Evolutionary conservation across 1,140 invertebrate genomes (phyloP).

Genomic region (Pararge aegeria): DNA sequence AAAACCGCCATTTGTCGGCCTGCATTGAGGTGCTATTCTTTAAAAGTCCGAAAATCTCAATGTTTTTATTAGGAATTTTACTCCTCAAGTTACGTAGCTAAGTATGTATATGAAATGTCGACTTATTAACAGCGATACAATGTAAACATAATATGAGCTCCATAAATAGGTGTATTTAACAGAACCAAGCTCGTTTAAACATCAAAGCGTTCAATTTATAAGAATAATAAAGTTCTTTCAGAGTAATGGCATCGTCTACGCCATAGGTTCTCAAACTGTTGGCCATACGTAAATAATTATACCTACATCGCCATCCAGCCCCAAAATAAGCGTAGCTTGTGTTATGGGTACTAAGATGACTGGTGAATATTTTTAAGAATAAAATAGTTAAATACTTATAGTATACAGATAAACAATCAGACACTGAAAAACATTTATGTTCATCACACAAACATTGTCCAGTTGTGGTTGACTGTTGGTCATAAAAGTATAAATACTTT

Average conservation of each 20-base stretch:
- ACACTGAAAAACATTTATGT: too few relatives aligned
- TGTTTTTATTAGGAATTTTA: background rate
- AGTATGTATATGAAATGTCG: background rate
- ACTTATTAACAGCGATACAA: background rate
- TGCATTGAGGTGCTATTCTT: background rate
- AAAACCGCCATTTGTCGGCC: too few relatives aligned
- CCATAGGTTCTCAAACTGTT: conserved; percentile 1
- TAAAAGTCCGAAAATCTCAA: background rate
- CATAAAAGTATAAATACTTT: too few relatives aligned
- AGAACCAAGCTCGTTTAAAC: background rate
- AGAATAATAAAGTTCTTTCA: conserved; percentile 5
- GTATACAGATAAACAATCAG: too few relatives aligned
- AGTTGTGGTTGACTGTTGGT: too few relatives aligned
- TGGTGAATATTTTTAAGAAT: too few relatives aligned
- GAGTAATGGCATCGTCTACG: conserved; percentile 2
- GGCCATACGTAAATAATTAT: too few relatives aligned
- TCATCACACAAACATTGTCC: too few relatives aligned
- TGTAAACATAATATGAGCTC: background rate
- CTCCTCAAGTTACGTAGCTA: background rate
- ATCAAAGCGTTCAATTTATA: conserved; percentile 6
- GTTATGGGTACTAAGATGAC: too few relatives aligned
- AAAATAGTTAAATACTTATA: too few relatives aligned
- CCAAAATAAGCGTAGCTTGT: too few relatives aligned
- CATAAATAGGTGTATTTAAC: background rate
- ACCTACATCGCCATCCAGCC: too few relatives aligned